Evolutionary conservation across 2,888 invertebrate genomes (phyloP).

Genomic region (Melinaea marsaeus): DNA sequence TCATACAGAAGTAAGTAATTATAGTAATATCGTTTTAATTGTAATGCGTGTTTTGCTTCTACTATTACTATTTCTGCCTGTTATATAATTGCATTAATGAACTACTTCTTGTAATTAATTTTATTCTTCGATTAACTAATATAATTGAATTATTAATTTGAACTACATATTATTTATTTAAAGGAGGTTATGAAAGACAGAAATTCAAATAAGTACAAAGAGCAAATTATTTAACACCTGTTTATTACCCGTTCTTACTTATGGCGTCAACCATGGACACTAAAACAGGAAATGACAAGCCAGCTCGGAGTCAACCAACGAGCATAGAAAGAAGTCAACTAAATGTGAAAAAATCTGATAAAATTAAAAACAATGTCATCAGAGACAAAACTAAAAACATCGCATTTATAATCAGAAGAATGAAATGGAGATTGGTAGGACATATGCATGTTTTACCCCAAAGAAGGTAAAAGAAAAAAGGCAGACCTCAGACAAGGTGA

Average conservation of each 20-base stretch:
- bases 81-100: too few species aligned
- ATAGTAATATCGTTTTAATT: too few species aligned
- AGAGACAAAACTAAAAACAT: neutral
- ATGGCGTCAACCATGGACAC: neutral
- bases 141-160: too few species aligned
- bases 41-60: too few species aligned
- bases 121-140: too few species aligned
- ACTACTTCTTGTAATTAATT: too few species aligned
- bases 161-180: neutral
- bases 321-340: neutral
- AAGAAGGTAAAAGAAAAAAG: conserved; percentile 23
- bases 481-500: conserved; percentile 20
- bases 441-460: conserved; percentile 15
- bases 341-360: neutral
- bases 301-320: too few species aligned
- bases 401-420: neutral
- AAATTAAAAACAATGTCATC: neutral
- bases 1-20: too few species aligned
- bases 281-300: neutral
- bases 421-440: too few species aligned
- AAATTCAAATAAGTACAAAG: neutral
- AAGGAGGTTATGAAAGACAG: conserved; percentile 5
- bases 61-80: too few species aligned
- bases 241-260: neutral
- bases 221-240: neutral